These are phyloP conservation scores for Perca schrenkii DNA, from an alignment of 2,113 vertebrate genomes.

Conservation along the genomic window DNA sequence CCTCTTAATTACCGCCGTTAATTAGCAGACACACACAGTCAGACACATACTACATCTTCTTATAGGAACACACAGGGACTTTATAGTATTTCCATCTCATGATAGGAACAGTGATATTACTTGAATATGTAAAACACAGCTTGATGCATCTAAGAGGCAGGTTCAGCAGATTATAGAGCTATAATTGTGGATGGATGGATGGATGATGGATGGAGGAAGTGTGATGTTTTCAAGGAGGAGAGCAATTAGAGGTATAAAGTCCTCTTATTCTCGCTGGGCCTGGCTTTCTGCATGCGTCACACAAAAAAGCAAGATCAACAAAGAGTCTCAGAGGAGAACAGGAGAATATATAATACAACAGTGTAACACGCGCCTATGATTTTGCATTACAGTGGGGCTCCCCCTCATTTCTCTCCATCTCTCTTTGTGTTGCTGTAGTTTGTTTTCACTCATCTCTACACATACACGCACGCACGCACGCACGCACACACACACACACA, in stretches of 20 bases:
- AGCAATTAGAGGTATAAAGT: slow-evolving; percentile 27
- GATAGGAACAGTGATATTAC: not conserved
- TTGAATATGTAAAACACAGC: not conserved
- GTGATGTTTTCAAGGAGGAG: slow-evolving; percentile 17
- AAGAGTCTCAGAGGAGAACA: slow-evolving; percentile 11
- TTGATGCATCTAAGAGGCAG: slow-evolving; percentile 1
- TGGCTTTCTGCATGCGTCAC: not conserved
- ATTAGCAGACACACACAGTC: slow-evolving; percentile 73
- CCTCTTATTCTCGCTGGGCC: slow-evolving; percentile 8
- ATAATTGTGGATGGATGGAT: slow-evolving; percentile 4
- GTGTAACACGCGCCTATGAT: slow-evolving; percentile 8
- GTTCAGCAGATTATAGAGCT: not conserved
- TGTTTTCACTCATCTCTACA: slow-evolving; percentile 12
- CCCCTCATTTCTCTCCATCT: slow-evolving; percentile 7
- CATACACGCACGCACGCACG: slow-evolving; percentile 9
- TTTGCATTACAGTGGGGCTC: slow-evolving; percentile 17
- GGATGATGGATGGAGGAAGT: not conserved
- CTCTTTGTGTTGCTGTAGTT: slow-evolving; percentile 14
- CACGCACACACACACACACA: slow-evolving; percentile 39
- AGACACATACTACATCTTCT: not conserved
- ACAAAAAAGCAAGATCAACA: slow-evolving; percentile 30
- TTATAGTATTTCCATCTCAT: not conserved
- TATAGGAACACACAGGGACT: not conserved
- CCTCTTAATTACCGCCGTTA: slow-evolving; percentile 82
- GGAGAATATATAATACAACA: not conserved